A percentile compares a stretch with the other conserved stretches of the same genome.
Evolutionary conservation across 2,797 vertebrate genomes (phyloP).

Genomic region (Neosalanx taihuensis): DNA sequence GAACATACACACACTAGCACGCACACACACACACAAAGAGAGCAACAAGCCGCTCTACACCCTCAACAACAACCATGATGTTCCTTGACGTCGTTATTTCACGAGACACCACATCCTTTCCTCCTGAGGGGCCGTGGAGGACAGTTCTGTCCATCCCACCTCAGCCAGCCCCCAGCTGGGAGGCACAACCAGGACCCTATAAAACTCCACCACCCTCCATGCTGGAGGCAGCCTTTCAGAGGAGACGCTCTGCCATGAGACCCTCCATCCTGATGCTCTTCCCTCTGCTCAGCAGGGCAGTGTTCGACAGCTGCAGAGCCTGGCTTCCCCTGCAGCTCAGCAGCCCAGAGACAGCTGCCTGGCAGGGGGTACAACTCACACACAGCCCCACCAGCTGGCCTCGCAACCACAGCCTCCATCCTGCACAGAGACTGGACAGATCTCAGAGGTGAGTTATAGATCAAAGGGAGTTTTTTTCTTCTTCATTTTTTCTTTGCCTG

Average conservation of each 20-base stretch:
- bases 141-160: constrained; percentile 42
- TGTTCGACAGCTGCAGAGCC: constrained; percentile 40
- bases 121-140: constrained; percentile 43
- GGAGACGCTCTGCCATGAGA: constrained; percentile 72
- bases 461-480: constrained; percentile 4
- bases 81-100: not conserved
- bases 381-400: constrained; percentile 16
- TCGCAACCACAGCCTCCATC: not conserved
- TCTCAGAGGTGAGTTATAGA: constrained; percentile 61
- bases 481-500: not conserved
- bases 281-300: constrained; percentile 62
- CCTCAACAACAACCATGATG: no score
- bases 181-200: constrained; percentile 53
- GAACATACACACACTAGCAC: no score
- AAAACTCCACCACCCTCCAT: constrained; percentile 51
- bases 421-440: constrained; percentile 26
- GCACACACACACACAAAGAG: no score
- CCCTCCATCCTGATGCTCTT: constrained; percentile 56
- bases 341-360: constrained; percentile 26
- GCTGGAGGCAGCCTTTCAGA: constrained; percentile 45
- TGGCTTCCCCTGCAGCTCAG: constrained; percentile 35
- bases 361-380: constrained; percentile 16
- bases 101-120: constrained; percentile 6
- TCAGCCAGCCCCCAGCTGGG: constrained; percentile 39
- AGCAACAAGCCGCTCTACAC: no score